Base-by-base conservation (phyloP, 2,113 vertebrate species). In the Gasterosteus nipponicus region DNA sequence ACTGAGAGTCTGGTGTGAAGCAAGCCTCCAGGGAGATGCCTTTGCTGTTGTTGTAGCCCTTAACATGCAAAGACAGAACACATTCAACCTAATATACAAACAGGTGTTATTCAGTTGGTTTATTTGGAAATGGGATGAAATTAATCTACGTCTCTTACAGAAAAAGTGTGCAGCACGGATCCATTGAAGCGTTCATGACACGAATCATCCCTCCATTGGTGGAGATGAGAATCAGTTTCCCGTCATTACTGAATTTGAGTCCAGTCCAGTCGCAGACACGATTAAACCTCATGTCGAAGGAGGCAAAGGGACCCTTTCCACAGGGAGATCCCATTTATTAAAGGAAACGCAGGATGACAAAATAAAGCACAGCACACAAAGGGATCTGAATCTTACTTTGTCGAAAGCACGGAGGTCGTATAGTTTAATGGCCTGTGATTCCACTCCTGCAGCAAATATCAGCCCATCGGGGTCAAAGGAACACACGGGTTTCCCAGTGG, bases 21-120 rank as follows among this genome's bases (percentile, higher is more conserved):
- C 97, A 99, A n/a, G 97, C 97, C 86, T 99, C 97, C 87, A 99
- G 86, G 1, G 96, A 95, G 80, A 98, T 95, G 63, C 96, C 97
- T 94, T 96, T 98, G 72, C 95, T 97, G 82, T 99, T 99, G 90
- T 98, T 99, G 91, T 98, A 99, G 71, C 97, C 97, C 98, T 99
- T 66, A 31, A 72, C 78, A 58, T 33, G 2, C 88, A 73, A 63
- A 72, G 33, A 82, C 0, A 69, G 5, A 33, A 29, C 31, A 42
- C 7, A 12, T 33, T 77, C 2, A 75, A 58, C 15, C 10, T 19
- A 10, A 58, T n/a, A 58, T 12, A 59, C 7, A 66, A 22, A 78
- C 10, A 41, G n/a, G 41, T 57, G 18, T 3, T 10, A 3, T 39
- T 77, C 18, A 0, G 9, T 11, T 38, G 6, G 0, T 33, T 57